phyloP scores from a whole-genome alignment of 2,797 vertebrate genomes.

The Falco cherrug region DNA sequence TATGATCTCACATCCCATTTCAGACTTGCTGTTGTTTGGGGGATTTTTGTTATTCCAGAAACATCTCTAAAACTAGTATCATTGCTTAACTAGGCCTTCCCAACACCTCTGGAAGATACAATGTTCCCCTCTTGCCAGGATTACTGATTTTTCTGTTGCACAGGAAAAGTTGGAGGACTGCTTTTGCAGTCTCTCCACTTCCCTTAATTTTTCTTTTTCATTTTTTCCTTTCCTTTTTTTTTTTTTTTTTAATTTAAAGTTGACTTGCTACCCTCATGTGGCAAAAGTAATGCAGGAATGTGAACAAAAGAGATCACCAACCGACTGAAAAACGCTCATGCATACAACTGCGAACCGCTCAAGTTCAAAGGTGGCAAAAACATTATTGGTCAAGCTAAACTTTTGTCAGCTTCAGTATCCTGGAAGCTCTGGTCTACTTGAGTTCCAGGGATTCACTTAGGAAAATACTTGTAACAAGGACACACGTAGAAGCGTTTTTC shows the following conservation, averaged over 20 bases:
- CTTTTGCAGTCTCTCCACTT: neutral
- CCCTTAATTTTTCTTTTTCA: neutral
- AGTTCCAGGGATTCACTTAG: neutral
- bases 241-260: neutral
- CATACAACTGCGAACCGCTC: neutral
- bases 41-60: neutral
- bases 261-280: neutral
- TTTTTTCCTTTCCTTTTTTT: neutral
- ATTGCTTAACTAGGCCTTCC: neutral
- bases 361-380: neutral
- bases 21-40: neutral
- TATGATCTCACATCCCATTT: neutral
- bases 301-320: neutral
- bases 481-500: neutral
- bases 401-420: neutral
- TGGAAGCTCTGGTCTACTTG: neutral
- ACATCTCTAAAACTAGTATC: neutral
- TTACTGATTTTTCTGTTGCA: neutral
- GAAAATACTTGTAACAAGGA: neutral
- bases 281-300: fast-evolving
- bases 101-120: neutral
- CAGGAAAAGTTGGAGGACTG: neutral
- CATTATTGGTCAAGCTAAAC: neutral
- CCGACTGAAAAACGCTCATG: neutral
- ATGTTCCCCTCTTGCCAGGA: neutral